A percentile compares a stretch with the other conserved stretches of the same genome.
Conservation (phyloP, 2,888 invertebrate genomes). For the Ophion costatus region DNA sequence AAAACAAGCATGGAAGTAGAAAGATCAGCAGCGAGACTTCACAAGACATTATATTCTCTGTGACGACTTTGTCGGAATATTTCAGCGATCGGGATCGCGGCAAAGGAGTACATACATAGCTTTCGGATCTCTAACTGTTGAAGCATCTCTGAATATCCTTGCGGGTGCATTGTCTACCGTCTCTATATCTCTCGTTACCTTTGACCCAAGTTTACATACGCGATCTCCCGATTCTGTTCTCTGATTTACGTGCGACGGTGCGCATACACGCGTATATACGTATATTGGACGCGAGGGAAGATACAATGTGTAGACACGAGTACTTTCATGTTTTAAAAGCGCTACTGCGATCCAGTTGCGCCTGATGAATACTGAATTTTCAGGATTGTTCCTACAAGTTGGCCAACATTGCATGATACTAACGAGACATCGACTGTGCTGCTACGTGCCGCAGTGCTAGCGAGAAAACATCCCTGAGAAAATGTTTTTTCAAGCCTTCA, state of each 20-base stretch:
- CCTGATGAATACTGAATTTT: not conserved
- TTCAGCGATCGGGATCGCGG: conserved; percentile 44
- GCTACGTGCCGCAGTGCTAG: no score
- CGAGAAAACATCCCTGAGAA: no score
- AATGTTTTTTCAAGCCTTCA: no score
- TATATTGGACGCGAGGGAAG: not conserved
- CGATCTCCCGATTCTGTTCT: conserved; percentile 52
- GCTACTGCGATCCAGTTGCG: not conserved
- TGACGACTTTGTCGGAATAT: conserved; percentile 56
- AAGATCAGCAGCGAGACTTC: conserved; percentile 33
- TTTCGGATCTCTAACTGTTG: conserved; percentile 21
- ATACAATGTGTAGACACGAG: not conserved
- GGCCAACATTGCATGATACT: not conserved
- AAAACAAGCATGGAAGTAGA: not conserved
- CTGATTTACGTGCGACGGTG: conserved; percentile 44
- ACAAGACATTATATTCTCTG: conserved; percentile 30
- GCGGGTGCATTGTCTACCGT: conserved; percentile 39
- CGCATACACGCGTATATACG: not conserved
- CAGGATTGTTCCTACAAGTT: not conserved
- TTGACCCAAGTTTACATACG: conserved; percentile 56
- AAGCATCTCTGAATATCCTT: conserved; percentile 41
- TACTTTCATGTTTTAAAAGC: not conserved
- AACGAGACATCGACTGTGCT: not conserved
- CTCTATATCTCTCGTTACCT: conserved; percentile 56
- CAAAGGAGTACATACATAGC: conserved; percentile 37